phyloP scores from a whole-genome alignment of 2,888 invertebrate species.

The Nymphalis c-album region DNA sequence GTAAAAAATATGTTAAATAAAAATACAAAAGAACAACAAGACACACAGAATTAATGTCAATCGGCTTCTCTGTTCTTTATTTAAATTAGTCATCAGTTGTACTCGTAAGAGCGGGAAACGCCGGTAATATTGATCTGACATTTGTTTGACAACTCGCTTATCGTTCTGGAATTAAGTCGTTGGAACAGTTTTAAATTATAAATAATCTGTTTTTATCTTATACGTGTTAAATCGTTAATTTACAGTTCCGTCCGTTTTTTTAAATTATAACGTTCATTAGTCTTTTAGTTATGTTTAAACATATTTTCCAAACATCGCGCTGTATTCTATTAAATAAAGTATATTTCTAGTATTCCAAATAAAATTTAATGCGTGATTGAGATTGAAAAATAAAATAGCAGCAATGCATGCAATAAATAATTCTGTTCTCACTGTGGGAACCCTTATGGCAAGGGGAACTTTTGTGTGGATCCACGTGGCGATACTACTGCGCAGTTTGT shows the following conservation, averaged over 20 bases:
- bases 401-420: constrained; percentile 41
- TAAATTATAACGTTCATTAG: too few relatives aligned
- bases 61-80: neutral
- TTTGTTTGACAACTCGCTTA: constrained; percentile 22
- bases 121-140: constrained; percentile 13
- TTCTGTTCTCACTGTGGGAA: constrained; percentile 40
- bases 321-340: neutral
- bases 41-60: neutral
- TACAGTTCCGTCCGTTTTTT: too few relatives aligned
- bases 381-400: constrained; percentile 14
- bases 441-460: constrained; percentile 48
- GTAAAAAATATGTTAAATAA: too few relatives aligned
- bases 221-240: too few relatives aligned
- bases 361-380: neutral
- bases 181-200: neutral
- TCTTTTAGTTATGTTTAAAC: too few relatives aligned
- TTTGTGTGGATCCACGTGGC: constrained; percentile 49
- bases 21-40: neutral
- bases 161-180: constrained; percentile 11
- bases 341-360: neutral
- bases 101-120: constrained; percentile 8
- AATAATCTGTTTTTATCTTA: neutral
- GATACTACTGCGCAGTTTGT: constrained; percentile 50
- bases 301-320: too few relatives aligned
- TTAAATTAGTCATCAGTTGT: constrained; percentile 6